Evolutionary conservation across 2,797 vertebrate species (phyloP), one percentile per base, ranked within the genome.

Genomic region (Poeciliopsis presidionis): DNA sequence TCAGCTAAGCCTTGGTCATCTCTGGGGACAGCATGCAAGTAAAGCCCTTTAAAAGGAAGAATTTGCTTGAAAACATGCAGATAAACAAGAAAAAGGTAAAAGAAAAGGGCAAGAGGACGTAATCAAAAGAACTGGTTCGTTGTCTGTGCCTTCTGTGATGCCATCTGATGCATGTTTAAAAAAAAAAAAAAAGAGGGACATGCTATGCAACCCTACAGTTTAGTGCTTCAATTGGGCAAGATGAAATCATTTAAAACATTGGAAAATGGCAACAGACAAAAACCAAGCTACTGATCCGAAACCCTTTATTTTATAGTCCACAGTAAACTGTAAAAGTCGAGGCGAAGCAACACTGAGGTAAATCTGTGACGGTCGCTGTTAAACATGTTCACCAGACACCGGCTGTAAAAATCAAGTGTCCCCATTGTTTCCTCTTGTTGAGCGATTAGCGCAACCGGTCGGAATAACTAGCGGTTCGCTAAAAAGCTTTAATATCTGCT

Each of bases 181-280:
- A 76, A 70, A 77, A 74, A 45, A 45, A 12, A 45, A 45, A 75
- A 70, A 77, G 45, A 51, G 7, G 36, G 53, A 74, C n/a, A 28
- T 14, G 20, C 4, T 28, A 33, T 12, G 47, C 9, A 72, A 28
- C 8, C 28, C n/a, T 16, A 20, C 18, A 53, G 5, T 51, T 73
- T 73, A 4, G 59, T 55, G 53, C 8, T 55, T 55, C 25, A n/a
- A n/a, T 12, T 81, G 88, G 82, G 78, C 85, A 83, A n/a, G 14
- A 53, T 77, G 46, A 87, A 84, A 90, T 80, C 46, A 83, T 79
- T 83, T 86, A 81, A 88, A 91, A 90, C 87, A 51, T 80, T 63
- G 75, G 55, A 39, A 78, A 84, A 82, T 75, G 55, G 28, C 65
- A 72, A 46, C 43, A n/a, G 67, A 39, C 14, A 5, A 80, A 47